Base-by-base conservation (phyloP, 1,140 invertebrate genomes). In the Listronotus bonariensis region DNA sequence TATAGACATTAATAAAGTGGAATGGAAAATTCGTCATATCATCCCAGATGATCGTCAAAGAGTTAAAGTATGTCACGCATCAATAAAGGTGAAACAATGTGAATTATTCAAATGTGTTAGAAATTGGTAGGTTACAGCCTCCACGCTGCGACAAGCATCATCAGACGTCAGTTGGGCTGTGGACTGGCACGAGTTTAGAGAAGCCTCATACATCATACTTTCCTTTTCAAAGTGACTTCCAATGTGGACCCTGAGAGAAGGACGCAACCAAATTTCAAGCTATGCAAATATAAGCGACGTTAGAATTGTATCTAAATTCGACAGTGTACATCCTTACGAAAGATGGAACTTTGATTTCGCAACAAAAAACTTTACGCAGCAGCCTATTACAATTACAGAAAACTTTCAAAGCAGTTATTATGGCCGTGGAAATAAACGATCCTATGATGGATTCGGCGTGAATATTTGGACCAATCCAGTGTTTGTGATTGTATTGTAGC, bases 81-180 rank as follows among this genome's bases (percentile, higher is more conserved):
- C 8, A 36, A 58, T 41, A 46, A 26, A 6, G 43, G 49, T 12
- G 20, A 34, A 26, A 14, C 46, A 9, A 58, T 54, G 38, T 49
- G 41, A 46, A 12, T 53, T 38, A 43, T 70, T 26, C 17, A 40
- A 18, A 60, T 70, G 11, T 41, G 60, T 14, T 65, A 53, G 68
- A 10, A 51, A 48, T 41, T 68, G 65, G 65, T 48, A 71, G 9
- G 14, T 60, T 60, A 51, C 66, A 68, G 36, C 46, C 61, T 34
- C 66, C 66, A 15, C 62, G 12, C 41, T 68, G 20, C 26, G 55
- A 20, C 49, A 34, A 43, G 61, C 68, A 10, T 40, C 17, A 18
- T 62, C 57, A 1, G 56, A 71, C 40, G 57, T 71, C 17, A n/a
- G n/a, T n/a, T 71, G 57, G 69, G 36, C 61, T 20, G 51, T 71